Base-by-base conservation (phyloP, 1,140 invertebrate species). In the Pseudomyrmex cubaensis region DNA sequence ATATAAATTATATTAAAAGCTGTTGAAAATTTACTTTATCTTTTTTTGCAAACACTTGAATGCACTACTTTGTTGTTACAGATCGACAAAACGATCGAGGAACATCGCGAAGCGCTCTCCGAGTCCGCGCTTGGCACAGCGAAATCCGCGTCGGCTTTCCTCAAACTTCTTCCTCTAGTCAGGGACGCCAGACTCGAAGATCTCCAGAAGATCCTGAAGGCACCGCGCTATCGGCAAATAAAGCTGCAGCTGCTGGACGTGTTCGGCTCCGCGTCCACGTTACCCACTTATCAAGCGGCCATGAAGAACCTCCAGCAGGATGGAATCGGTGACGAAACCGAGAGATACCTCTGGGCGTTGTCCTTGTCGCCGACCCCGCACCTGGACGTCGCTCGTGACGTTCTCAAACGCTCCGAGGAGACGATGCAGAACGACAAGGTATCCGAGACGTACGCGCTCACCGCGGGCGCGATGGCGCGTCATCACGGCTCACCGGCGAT, bases 261-360 rank as follows among this genome's bases (percentile, higher is more conserved):
- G 1, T 90, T 97, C 15, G 97, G 97, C 1, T 96, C 96, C 1
- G 95, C 96, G 0, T 96, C 97, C 88, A 97, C 97, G 0, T 82
- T 93, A 12, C 95, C 95, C 5, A 94, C 96, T 0, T 96, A 97
- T 89, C 95, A 96, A 89, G 96, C 96, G 54, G 96, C 96, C 13
- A 96, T 96, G 93, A 95, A 96, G 64, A 91, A 95, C 52, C 93
- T 97, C 1, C 95, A 95, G 70, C 95, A 96, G 56, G 95, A 96
- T 75, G 93, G 94, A 3, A 93, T 93, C 2, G 95, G 95, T 1
- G 96, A 97, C 75, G 91, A 95, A 15, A 95, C 95, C 4, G 97
- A 98, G 89, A 94, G 97, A 78, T 98, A 97, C 91, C 92, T 98
- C 1, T 96, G 97, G 95, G 95, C 96, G 0, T 87, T 97, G 13